A percentile compares a stretch with the other conserved stretches of the same genome.
Conservation (phyloP, 2,797 vertebrate species). For the Syndactyla subalaris region DNA sequence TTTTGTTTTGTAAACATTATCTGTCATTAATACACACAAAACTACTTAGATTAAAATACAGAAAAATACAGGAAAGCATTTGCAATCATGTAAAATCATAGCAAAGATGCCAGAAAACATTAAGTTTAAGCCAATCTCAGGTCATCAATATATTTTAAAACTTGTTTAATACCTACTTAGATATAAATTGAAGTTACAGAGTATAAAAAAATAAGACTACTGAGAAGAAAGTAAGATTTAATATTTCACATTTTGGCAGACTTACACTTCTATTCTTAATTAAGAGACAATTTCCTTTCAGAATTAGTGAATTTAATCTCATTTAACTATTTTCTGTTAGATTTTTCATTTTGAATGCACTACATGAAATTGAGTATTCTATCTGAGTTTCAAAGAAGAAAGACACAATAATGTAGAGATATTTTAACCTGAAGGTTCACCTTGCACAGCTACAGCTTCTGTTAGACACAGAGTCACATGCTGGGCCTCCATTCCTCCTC, state of each 20-base stretch:
- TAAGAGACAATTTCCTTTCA: background rate
- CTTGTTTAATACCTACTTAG: background rate
- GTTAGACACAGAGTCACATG: conserved; percentile 96
- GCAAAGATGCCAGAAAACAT: background rate
- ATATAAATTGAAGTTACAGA: background rate
- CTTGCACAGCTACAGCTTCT: conserved; percentile 94
- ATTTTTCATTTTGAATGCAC: background rate
- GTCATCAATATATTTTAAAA: background rate
- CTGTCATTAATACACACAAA: background rate
- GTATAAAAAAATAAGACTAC: background rate
- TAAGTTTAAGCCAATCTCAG: background rate
- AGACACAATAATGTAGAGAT: background rate
- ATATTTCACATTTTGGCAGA: background rate
- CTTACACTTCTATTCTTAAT: background rate
- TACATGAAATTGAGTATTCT: background rate
- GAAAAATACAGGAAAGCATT: background rate
- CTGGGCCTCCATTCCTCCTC: conserved; percentile 90
- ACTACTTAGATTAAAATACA: background rate
- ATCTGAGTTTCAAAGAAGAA: background rate
- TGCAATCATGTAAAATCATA: background rate
- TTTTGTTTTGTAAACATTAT: background rate
- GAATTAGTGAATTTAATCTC: background rate
- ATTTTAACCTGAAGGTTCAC: conserved; percentile 75
- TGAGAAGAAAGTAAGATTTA: background rate
- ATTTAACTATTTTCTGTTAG: background rate